Evolutionary conservation across 1,140 invertebrate species (phyloP), one percentile per base, ranked within the genome.

Genomic region (Theocolax elegans): DNA sequence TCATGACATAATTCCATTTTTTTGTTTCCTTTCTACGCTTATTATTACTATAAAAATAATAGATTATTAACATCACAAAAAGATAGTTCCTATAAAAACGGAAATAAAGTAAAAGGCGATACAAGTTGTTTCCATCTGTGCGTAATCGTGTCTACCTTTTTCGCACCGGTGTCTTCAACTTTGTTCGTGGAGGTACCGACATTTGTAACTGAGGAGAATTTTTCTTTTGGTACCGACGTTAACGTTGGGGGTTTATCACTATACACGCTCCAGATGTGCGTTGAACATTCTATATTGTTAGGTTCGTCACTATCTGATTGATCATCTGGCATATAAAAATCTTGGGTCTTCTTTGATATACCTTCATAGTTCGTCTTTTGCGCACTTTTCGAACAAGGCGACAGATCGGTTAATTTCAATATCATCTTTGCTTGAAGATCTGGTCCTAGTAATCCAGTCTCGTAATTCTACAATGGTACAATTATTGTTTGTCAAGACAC

Each of bases 401-500:
- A 80, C 23, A 83, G 75, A 79, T 79, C 76, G 60, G 76, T 79
- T 76, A 83, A 79, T 68, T 79, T 79, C 67, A 75, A 72, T 77
- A 77, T 78, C 29, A 80, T 66, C 73, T 81, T 82, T 74, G 79
- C 71, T 64, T 82, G 81, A 76, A 81, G 74, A 76, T 82, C 79
- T 74, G 79, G 73, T 76, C 76, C 80, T 74, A 82, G 75, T 49
- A 79, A 81, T 76, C 77, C 82, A 75, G 77, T 77, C 68, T 79
- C 82, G 76, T 82, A 79, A 62, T 76, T 83, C 82, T 83, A 83
- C 69, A 82, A 82, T 77, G 56, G 72, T 72, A 80, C 53, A 82
- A 80, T 53, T 29, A 70, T 54, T 56, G 53, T 29, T 66, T 15
- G 31, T 67, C 54, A 68, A 38, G 21, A 59, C 40, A 59, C 8